Evolutionary conservation across 2,113 vertebrate genomes (phyloP).

Genomic region (Gnathonemus longibarbis): DNA sequence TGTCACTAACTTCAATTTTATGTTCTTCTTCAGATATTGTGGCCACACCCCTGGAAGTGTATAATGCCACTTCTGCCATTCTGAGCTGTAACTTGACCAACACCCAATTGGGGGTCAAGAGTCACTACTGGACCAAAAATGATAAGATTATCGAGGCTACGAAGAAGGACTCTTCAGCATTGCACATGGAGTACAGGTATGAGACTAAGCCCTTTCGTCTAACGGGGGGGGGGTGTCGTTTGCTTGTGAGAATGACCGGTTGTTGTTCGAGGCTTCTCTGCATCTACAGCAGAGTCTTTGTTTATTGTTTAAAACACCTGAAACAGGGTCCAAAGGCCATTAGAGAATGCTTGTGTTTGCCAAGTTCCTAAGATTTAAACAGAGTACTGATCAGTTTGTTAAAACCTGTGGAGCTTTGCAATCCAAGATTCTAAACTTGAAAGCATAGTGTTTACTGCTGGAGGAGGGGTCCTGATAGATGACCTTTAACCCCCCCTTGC

Average conservation of each 20-base stretch:
- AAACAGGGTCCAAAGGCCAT: neutral
- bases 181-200: constrained; percentile 55
- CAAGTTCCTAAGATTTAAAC: neutral
- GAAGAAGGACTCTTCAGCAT: fast-evolving
- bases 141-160: constrained; percentile 34
- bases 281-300: neutral
- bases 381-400: neutral
- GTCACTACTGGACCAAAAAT: constrained; percentile 65
- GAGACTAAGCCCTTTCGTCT: constrained; percentile 29
- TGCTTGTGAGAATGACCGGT: neutral
- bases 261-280: neutral
- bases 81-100: constrained; percentile 67
- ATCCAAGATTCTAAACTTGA: neutral
- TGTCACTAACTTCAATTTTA: neutral
- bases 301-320: neutral
- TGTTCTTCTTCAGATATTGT: constrained; percentile 30
- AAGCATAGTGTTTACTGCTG: neutral
- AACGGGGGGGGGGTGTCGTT: neutral
- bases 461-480: neutral
- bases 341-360: neutral
- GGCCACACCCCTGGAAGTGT: neutral
- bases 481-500: neutral
- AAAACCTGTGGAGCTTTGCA: neutral
- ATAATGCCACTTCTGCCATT: constrained; percentile 28
- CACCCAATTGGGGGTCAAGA: constrained; percentile 6